Base-by-base conservation (phyloP, 2,797 vertebrate species). In the Spinus pinus region DNA sequence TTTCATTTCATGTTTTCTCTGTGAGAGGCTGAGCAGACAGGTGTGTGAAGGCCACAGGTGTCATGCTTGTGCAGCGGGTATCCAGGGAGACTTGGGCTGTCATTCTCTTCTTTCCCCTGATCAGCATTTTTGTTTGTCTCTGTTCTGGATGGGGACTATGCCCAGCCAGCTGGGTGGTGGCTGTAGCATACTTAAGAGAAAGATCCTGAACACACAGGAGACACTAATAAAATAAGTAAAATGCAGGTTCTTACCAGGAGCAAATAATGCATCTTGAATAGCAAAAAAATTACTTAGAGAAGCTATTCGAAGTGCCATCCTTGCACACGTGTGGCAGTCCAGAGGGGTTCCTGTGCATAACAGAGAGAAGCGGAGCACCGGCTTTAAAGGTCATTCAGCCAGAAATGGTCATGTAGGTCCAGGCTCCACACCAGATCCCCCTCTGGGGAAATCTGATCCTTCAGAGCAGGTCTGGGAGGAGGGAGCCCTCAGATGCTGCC, bases 301-400 rank as follows among this genome's bases (percentile, higher is more conserved):
- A 74, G 39, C n/a, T 78, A 2, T 74, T 67, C 47, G 75, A 69
- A 92, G 42, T 20, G 3, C 56, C n/a, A 1, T 71, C 56, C 44
- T 53, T 47, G 25, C 58, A 53, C 23, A 64, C 18, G 2, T 65
- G 71, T 81, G 53, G 35, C 54, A 54, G 69, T 78, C 75, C 4
- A 0, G 30, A 89, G 79, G 61, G 33, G 23, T 28, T 87, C 17
- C 44, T 35, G 22, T 57, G 46, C 31, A 4, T 92, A 86, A 41
- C 2, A 0, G 62, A 60, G 66, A 79, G 30, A 39, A 93, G 54
- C 1, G 0, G 39, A 83, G 69, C 39, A 70, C 82, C 90, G 66
- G 10, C 28, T 91, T 88, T 85, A 88, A 95, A 90, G 94, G 82
- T 95, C 85, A 90, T 71, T 93, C 89, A 86, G 41, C 69, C 92